Conservation (phyloP, 2,888 invertebrate genomes). For the Acrobasis repandana region DNA sequence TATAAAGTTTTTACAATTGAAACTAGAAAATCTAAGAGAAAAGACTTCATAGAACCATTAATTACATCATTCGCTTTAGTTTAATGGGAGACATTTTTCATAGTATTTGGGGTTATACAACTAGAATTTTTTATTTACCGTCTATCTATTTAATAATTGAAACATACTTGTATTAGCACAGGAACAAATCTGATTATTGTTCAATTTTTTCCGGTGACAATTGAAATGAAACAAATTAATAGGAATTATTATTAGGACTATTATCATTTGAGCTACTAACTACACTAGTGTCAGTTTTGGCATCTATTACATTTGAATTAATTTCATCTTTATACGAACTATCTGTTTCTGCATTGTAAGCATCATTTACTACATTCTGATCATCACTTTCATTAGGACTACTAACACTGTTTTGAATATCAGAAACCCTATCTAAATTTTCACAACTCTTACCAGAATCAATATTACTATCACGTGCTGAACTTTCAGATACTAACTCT, state of each 20-base stretch:
- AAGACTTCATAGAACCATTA: constrained; percentile 35
- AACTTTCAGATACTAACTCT: constrained; percentile 47
- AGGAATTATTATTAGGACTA: constrained; percentile 76
- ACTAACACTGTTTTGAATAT: constrained; percentile 50
- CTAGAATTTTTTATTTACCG: constrained; percentile 38
- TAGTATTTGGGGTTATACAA: constrained; percentile 54
- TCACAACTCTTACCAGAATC: constrained; percentile 50
- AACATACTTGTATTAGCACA: neutral
- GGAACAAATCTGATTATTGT: neutral
- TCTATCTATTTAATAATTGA: constrained; percentile 33
- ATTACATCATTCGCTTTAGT: constrained; percentile 22
- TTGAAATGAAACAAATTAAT: constrained; percentile 43
- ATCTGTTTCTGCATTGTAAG: constrained; percentile 41
- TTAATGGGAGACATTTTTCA: constrained; percentile 53
- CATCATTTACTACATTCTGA: constrained; percentile 42
- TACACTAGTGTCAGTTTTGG: constrained; percentile 51
- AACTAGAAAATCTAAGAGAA: constrained; percentile 37
- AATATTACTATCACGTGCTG: constrained; percentile 38
- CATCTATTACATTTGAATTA: constrained; percentile 69
- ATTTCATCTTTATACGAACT: constrained; percentile 63
- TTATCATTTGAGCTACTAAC: constrained; percentile 57
- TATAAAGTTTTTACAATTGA: constrained; percentile 17
- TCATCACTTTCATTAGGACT: constrained; percentile 47
- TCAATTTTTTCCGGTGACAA: neutral
- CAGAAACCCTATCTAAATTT: constrained; percentile 49